A percentile compares a stretch with the other conserved stretches of the same genome.
phyloP scores from a whole-genome alignment of 2,888 invertebrate genomes.

The Eucera pruinosa region DNA sequence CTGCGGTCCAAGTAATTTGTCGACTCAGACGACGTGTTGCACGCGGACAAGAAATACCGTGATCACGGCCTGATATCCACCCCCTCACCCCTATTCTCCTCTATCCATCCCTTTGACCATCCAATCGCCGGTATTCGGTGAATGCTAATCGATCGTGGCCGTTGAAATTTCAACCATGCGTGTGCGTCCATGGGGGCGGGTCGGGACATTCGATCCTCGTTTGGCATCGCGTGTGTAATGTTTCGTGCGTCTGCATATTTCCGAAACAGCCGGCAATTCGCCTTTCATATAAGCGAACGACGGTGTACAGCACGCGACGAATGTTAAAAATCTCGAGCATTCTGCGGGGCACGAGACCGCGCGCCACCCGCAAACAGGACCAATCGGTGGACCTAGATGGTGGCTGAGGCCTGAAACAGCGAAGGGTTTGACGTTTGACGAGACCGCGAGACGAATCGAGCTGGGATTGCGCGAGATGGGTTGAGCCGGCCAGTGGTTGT shows the following conservation, averaged over 20 bases:
- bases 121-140: constrained; percentile 25
- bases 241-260: constrained; percentile 54
- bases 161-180: constrained; percentile 50
- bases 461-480: neutral
- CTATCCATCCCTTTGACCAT: neutral
- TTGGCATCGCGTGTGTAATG: constrained; percentile 48
- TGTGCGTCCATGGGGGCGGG: neutral
- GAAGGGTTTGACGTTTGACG: constrained; percentile 38
- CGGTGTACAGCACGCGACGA: constrained; percentile 59
- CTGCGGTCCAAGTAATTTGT: constrained; percentile 51
- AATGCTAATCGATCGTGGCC: constrained; percentile 36
- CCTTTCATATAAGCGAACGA: constrained; percentile 34
- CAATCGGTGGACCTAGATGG: neutral
- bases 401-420: neutral
- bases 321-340: constrained; percentile 62
- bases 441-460: constrained; percentile 19
- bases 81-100: constrained; percentile 1
- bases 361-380: constrained; percentile 15
- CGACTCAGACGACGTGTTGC: constrained; percentile 50
- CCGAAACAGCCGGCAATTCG: constrained; percentile 46
- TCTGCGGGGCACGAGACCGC: constrained; percentile 50
- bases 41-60: constrained; percentile 52
- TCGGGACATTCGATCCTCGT: constrained; percentile 12
- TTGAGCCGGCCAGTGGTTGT: neutral
- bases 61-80: constrained; percentile 41